Percentiles rank a stretch among this genome's conserved stretches.
These are phyloP conservation scores for Chunga burmeisteri DNA, from an alignment of 2,113 vertebrate species.

Conservation along the genomic window DNA sequence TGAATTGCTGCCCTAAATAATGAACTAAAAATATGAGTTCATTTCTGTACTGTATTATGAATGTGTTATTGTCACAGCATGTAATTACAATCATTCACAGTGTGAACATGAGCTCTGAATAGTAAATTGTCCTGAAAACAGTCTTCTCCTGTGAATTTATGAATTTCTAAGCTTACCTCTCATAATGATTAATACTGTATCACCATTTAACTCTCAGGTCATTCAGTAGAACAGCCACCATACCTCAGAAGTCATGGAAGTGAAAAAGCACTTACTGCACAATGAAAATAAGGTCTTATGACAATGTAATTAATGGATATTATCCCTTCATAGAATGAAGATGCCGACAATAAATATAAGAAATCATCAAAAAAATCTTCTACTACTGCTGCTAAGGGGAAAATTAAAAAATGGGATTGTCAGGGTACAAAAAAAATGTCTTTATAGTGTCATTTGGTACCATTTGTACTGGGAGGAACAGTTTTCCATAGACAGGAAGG, in stretches of 20 bases:
- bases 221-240: conserved; percentile 12
- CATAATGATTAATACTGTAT: conserved; percentile 60
- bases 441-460: neutral
- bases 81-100: conserved; percentile 70
- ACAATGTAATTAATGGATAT: conserved; percentile 59
- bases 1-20: conserved; percentile 58
- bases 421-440: neutral
- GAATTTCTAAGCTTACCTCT: conserved; percentile 51
- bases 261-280: conserved; percentile 36
- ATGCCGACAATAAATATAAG: neutral
- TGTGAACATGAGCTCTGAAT: conserved; percentile 46
- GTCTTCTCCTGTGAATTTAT: conserved; percentile 42
- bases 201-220: conserved; percentile 19
- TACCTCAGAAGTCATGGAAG: conserved; percentile 22
- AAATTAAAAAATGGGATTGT: neutral
- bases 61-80: conserved; percentile 63
- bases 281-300: conserved; percentile 40
- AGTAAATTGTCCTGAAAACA: conserved; percentile 65
- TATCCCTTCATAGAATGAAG: conserved; percentile 27
- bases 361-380: neutral
- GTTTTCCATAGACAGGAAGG: neutral
- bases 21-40: conserved; percentile 50
- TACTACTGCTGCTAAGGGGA: neutral
- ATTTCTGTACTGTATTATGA: conserved; percentile 59
- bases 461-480: neutral